Conservation (phyloP, 2,888 invertebrate genomes). For the Blera fallax region DNA sequence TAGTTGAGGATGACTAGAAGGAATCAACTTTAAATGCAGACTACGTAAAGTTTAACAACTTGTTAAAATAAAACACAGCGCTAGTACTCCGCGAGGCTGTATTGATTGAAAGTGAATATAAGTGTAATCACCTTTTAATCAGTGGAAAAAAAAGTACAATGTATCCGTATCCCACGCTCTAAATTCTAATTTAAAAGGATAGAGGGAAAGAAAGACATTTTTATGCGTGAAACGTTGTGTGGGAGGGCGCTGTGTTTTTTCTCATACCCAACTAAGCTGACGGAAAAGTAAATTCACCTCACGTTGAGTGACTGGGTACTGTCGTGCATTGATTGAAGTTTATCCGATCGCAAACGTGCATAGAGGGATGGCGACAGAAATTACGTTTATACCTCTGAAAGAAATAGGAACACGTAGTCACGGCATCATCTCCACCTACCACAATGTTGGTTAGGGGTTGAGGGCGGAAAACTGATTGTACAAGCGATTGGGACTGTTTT, state of each 20-base stretch:
- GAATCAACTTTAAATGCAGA: not conserved
- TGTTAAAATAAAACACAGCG: not conserved
- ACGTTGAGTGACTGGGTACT: slow-evolving; percentile 59
- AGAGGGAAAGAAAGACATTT: slow-evolving; percentile 26
- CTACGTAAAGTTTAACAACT: slow-evolving; percentile 9
- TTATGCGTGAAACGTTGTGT: not conserved
- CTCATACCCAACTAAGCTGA: not conserved
- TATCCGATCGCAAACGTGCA: slow-evolving; percentile 25
- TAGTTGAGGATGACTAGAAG: not conserved
- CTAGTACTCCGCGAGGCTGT: not conserved
- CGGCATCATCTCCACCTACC: not conserved
- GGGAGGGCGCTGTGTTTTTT: not conserved
- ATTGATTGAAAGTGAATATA: slow-evolving; percentile 61
- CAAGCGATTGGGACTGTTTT: not conserved
- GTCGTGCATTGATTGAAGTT: slow-evolving; percentile 58
- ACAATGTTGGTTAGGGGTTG: not conserved
- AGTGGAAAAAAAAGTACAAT: not conserved
- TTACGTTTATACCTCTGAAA: not conserved
- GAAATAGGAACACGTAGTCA: not conserved
- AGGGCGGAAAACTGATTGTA: not conserved
- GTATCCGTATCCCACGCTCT: slow-evolving; percentile 32
- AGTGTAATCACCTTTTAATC: slow-evolving; percentile 53
- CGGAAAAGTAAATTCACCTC: slow-evolving; percentile 32
- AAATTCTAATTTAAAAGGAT: slow-evolving; percentile 15
- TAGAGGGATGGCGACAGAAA: not conserved